Evolutionary conservation across 2,888 invertebrate species (phyloP), one percentile per base, ranked within the genome.

Genomic region (Poecilus cupreus): DNA sequence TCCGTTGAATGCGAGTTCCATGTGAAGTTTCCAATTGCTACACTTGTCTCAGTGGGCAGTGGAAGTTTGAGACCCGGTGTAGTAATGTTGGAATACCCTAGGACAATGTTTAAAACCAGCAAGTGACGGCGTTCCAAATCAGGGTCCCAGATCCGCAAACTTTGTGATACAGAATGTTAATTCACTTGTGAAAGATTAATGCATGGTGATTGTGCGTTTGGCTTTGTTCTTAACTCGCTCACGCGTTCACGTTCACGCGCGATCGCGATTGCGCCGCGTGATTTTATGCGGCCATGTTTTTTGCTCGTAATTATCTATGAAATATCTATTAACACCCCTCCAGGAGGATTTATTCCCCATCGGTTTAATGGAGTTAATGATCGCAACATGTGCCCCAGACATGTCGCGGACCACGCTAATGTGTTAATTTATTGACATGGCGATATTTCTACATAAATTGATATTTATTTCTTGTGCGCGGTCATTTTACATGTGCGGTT

Each of bases 171-270:
- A 75, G 60, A 81, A 75, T 75, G 81, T 75, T 54, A 64, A 81
- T 74, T 43, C 81, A 81, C 46, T 81, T 75, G 81, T 64, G 81
- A 75, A 81, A 81, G 81, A 81, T 81, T 81, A 81, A 81, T 81
- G 81, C 57, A 24, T 64, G 75, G 43, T 81, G 74, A 81, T 81
- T 74, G 49, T 60, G 75, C 75, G 37, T 22, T 57, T 32, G 54
- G 74, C 64, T 75, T 81, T 81, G 81, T 81, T 64, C 60, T 54
- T 79, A 70, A 78, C 64, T 32, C 8, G 32, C 32, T 78, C 46
- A 46, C 78, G 64, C 39, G 39, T 13, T 32, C 57, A n/a, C 51
- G 22, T 46, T 78, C 79, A 70, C 70, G 79, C 79, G 32, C 51
- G 80, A 54, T 80, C 54, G 46, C 13, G 20, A 54, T 60, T 60